Percentiles rank a stretch among this genome's conserved stretches.
Evolutionary conservation across 2,797 vertebrate genomes (phyloP).

Genomic region (Poliocrania exsul): DNA sequence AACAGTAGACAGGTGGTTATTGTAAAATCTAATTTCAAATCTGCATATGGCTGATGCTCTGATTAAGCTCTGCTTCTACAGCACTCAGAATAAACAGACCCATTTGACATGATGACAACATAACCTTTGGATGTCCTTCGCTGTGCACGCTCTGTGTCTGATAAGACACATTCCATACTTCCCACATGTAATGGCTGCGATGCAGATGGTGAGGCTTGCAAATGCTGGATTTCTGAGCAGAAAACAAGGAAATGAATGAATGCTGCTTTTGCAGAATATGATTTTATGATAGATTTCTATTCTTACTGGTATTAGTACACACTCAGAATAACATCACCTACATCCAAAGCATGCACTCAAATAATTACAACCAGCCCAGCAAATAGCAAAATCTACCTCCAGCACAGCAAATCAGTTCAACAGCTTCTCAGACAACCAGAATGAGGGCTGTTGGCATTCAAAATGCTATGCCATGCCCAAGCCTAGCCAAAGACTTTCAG

Average conservation of each 20-base stretch:
- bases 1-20: constrained; percentile 55
- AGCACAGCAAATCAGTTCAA: neutral
- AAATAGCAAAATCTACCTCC: neutral
- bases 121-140: constrained; percentile 64
- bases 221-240: neutral
- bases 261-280: neutral
- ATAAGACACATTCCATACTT: constrained; percentile 50
- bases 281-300: neutral
- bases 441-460: neutral
- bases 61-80: constrained; percentile 53
- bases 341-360: neutral
- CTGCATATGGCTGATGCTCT: constrained; percentile 59
- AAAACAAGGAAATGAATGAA: constrained; percentile 28
- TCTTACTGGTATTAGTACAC: neutral
- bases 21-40: constrained; percentile 66
- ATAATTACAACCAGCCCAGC: neutral
- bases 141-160: constrained; percentile 33
- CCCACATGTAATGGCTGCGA: constrained; percentile 25
- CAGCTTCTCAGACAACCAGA: neutral
- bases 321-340: neutral
- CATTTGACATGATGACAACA: constrained; percentile 65
- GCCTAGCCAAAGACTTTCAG: neutral
- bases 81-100: constrained; percentile 59
- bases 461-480: neutral
- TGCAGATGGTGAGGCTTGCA: constrained; percentile 15